Base-by-base conservation (phyloP, 2,888 invertebrate species). In the Drosophila aldrichi region DNA sequence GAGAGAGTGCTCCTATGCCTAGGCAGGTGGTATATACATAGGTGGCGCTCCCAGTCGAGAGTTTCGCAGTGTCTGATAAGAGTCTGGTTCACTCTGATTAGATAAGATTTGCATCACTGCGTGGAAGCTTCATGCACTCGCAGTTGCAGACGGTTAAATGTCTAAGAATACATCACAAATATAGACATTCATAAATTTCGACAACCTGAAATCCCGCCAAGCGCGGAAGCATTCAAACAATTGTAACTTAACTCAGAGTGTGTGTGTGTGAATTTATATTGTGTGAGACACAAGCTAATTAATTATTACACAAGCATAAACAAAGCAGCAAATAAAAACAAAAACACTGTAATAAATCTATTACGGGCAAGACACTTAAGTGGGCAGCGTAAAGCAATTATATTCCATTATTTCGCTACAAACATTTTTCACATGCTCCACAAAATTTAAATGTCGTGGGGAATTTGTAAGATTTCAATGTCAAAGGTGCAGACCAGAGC, bases 21-120 rank as follows among this genome's bases (percentile, higher is more conserved):
- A 54, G 54, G 48, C 43, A 44, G 44, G 22, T 44, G 44, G 14
- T 3, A 14, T 14, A 20, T 29, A 8, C 8, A 29, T 20, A 55
- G 52, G 43, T 36, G 38, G 44, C 25, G 58, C 22, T 38, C 46
- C 12, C 20, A 14, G 22, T 10, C 7, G 22, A 32, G 6, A 22
- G 5, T 18, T 38, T 52, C 32, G 64, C 56, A 40, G 12, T 32
- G 57, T 49, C 60, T 55, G 75, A 75, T 70, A 70, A 70, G 59
- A 20, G 20, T 7, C 14, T 12, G 44, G 20, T 41, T 62, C 46
- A 58, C 18, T 43, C 16, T n/a, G 78, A 74, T 77, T 66, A 77
- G 77, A 77, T 77, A 77, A 78, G 66, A 60, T 77, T 78, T 70
- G 65, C 78, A 74, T 74, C 51, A 74, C 36, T 38, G 36, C 34